Percentiles rank a stretch among this genome's conserved stretches.
Conservation (phyloP, 2,113 vertebrate species). For the Varanus salvator region DNA sequence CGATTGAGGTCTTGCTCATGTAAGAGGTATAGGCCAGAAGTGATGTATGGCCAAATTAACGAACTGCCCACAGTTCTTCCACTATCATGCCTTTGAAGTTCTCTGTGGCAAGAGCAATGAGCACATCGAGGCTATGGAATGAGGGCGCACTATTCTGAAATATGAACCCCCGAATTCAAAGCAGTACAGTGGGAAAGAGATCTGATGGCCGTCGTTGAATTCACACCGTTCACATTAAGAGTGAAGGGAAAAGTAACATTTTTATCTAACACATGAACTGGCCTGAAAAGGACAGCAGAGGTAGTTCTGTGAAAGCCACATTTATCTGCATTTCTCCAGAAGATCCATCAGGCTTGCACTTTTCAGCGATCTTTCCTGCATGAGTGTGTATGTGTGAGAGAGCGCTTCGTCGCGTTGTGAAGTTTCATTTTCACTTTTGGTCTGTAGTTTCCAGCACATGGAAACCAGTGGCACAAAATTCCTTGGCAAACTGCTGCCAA, state of each 20-base stretch:
- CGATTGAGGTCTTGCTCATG: background rate
- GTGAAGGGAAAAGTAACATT: conserved; percentile 67
- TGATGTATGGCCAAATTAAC: background rate
- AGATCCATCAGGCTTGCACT: conserved; percentile 70
- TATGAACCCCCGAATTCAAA: conserved; percentile 37
- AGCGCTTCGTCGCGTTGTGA: conserved; percentile 11
- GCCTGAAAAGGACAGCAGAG: conserved; percentile 77
- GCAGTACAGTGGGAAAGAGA: conserved; percentile 45
- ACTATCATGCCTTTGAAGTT: conserved; percentile 9
- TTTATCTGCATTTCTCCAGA: conserved; percentile 80
- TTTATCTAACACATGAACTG: conserved; percentile 73
- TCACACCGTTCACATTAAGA: conserved; percentile 73
- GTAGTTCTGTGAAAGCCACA: conserved; percentile 74
- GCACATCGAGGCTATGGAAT: conserved; percentile 13
- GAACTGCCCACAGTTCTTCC: background rate
- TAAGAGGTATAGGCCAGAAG: conserved; percentile 27
- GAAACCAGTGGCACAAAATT: conserved; percentile 18
- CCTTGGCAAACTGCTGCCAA: conserved; percentile 8
- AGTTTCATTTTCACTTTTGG: conserved; percentile 15
- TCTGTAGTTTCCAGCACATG: conserved; percentile 9
- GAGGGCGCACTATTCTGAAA: conserved; percentile 35
- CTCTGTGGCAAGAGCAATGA: background rate
- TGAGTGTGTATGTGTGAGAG: background rate
- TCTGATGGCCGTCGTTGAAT: conserved; percentile 67
- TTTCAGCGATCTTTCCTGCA: conserved; percentile 42